Evolutionary conservation across 2,888 invertebrate species (phyloP), one percentile per base, ranked within the genome.

Genomic region (Zelleria hepariella): DNA sequence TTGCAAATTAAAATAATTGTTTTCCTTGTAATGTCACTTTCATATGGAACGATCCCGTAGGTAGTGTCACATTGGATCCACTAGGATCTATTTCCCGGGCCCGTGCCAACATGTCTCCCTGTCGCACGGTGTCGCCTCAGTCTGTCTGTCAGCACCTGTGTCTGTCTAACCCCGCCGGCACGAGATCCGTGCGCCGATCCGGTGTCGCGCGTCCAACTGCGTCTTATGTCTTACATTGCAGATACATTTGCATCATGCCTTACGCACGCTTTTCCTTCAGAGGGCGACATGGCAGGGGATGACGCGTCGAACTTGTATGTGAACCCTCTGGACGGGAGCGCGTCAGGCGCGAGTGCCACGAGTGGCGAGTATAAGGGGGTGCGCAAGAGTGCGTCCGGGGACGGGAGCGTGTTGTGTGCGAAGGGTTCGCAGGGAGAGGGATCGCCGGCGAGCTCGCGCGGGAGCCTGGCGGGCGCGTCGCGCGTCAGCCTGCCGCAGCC

Each of bases 181-280:
- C 59, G 24, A 62, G 67, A 68, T 49, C 26, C 75, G 71, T 67
- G 67, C 15, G 15, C 15, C 32, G 32, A 64, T 65, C 65, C 64
- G 69, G 73, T 73, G 67, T 72, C 75, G 75, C 76, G 76, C 75
- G 74, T 86, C 86, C 82, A 86, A 80, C 75, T 85, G 75, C 78
- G 83, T 86, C 74, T 81, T 80, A 82, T 86, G 82, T 88, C 86
- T 87, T 87, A 84, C 90, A 94, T 96, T 89, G 94, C 96, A 75
- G 98, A 98, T 87, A 98, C 98, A 68, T 98, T 96, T 89, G 96
- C 96, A 84, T 97, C 96, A 88, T 98, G 98, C 91, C 95, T 96
- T 90, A 97, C 98, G 75, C 97, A 97, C 91, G 96, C 96, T 75
- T 96, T 95, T 90, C 93, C 94, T 85, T 96, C 96, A 73, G 95